A percentile compares a stretch with the other conserved stretches of the same genome.
Conservation (phyloP, 2,113 vertebrate genomes). For the Halichoeres trimaculatus region DNA sequence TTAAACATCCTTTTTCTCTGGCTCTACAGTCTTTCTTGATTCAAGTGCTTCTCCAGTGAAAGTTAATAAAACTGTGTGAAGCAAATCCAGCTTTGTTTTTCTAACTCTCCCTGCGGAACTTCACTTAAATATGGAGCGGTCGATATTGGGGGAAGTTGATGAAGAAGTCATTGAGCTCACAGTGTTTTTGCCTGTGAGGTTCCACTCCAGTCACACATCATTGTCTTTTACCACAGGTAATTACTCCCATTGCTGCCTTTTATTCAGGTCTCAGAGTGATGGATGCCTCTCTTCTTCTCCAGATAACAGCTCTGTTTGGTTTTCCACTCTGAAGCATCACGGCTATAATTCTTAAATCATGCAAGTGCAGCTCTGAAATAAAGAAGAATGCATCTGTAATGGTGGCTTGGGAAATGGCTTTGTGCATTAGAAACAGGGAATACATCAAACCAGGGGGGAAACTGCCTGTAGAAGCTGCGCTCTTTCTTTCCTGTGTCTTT, state of each 20-base stretch:
- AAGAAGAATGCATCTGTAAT: conserved; percentile 33
- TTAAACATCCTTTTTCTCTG: too few species aligned
- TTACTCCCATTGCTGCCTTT: conserved; percentile 62
- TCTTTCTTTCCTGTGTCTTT: neutral
- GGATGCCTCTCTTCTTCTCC: conserved; percentile 35
- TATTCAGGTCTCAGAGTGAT: conserved; percentile 54
- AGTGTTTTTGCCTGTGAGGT: conserved; percentile 17
- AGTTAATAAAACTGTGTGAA: neutral
- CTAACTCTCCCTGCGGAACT: neutral
- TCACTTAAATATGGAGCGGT: neutral
- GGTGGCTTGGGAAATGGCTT: conserved; percentile 26
- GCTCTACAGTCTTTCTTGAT: neutral
- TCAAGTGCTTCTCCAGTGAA: neutral
- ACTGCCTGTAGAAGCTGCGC: neutral
- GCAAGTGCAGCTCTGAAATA: conserved; percentile 25
- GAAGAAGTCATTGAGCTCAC: conserved; percentile 14
- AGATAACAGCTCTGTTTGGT: conserved; percentile 34
- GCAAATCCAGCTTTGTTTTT: neutral
- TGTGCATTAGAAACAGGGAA: conserved; percentile 30
- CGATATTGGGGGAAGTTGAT: conserved; percentile 26
- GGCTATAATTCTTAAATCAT: conserved; percentile 44
- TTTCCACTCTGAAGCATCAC: conserved; percentile 32
- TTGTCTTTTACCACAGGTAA: conserved; percentile 60
- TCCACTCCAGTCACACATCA: conserved; percentile 45
- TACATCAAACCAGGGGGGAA: conserved; percentile 15